Base-by-base conservation (phyloP, 2,113 vertebrate species). In the Pelobates fuscus region DNA sequence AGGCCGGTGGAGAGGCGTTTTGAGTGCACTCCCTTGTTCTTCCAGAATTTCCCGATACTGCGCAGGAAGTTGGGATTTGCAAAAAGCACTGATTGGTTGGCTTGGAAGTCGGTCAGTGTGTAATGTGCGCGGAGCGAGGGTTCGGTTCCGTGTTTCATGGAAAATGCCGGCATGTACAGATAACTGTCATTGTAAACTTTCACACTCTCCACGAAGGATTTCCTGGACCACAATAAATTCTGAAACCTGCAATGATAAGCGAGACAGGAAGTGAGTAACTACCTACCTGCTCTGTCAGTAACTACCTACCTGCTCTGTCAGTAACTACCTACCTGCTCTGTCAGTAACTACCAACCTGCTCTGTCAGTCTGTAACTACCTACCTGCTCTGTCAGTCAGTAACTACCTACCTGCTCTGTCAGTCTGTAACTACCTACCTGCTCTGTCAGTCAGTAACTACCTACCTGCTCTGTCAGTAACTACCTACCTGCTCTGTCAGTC, bases 151-250 rank as follows among this genome's bases (percentile, higher is more conserved):
- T 93, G 91, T 78, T 88, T 94, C 94, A 96, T 98, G 2, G 97
- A 96, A 86, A 99, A 99, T 0, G 96, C 97, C 1, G 97, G 97
- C 94, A 99, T 96, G 83, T 98, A 99, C 81, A 99, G 89, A 81
- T 92, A 98, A 85, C 97, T 96, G 57, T 89, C 89, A 77, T 95
- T 96, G 24, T 99, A 99, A 2, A 88, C 91, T 84, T 94, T 94
- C 88, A 98, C 93, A 0, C 86, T 94, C 54, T 99, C 94, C 80
- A 98, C 95, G 72, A 99, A 99, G 0, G 88, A 81, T 78, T 94
- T 98, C 21, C 97, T 89, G 4, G 97, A 98, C 97, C 95, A 98
- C 20, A 98, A 87, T 7, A 99, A 91, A 58, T 93, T 97, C 89
- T 98, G 95, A 84, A 96, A 98, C 80, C 97, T 99, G 82, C 43